Conservation (phyloP, 2,113 vertebrate species). For the Boulengeromyrus knoepffleri region DNA sequence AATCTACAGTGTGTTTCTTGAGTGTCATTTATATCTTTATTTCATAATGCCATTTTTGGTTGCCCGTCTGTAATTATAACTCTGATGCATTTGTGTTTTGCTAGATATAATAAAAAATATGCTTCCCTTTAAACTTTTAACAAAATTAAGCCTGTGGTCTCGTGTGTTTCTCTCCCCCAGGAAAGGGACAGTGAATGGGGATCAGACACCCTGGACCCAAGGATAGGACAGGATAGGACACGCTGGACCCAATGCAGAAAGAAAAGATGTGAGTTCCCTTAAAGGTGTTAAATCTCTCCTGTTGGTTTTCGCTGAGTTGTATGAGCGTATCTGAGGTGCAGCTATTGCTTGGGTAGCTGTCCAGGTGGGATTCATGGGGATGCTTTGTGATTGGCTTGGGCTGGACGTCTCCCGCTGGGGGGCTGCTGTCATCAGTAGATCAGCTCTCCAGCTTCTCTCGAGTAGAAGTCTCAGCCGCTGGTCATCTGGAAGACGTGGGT, state of each 20-base stretch:
- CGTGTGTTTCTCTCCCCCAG: neutral
- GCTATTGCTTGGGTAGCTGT: neutral
- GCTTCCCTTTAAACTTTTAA: neutral
- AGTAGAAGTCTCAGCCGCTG: neutral
- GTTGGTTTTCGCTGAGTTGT: neutral
- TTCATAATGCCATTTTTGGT: neutral
- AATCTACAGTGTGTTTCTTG: neutral
- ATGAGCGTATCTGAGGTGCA: neutral
- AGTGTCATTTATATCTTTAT: neutral
- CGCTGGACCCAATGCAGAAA: neutral
- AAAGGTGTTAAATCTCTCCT: neutral
- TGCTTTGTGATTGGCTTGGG: neutral
- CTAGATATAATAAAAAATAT: neutral
- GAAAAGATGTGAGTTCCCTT: neutral
- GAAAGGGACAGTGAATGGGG: neutral
- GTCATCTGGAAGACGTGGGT: neutral
- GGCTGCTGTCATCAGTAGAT: neutral
- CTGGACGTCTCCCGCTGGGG: neutral
- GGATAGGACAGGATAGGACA: neutral
- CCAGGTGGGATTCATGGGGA: neutral
- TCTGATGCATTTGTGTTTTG: neutral
- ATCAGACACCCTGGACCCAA: neutral
- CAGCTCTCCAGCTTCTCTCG: neutral
- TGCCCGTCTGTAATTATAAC: neutral
- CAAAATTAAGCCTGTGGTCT: neutral